Conservation (phyloP, 2,113 vertebrate genomes). For the Oreamnos americanus region DNA sequence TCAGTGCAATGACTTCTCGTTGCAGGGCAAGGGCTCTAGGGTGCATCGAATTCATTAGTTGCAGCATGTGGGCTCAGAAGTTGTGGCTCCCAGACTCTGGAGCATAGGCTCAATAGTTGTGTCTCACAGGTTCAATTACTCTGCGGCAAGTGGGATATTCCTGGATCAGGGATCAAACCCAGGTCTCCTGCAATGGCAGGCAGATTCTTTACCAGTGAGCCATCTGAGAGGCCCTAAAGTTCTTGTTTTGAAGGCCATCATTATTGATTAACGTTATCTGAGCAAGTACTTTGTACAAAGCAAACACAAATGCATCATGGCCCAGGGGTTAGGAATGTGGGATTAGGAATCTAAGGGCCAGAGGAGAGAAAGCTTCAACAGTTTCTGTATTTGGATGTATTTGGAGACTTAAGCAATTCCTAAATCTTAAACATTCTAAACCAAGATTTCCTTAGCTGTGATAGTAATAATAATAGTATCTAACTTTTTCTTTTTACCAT, state of each 20-base stretch:
- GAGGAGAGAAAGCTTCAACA: neutral
- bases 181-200: neutral
- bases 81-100: neutral
- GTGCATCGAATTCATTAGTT: neutral
- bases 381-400: neutral
- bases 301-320: neutral
- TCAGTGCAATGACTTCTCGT: neutral
- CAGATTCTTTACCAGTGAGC: neutral
- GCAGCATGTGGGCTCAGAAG: neutral
- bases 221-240: neutral
- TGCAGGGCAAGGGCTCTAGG: neutral
- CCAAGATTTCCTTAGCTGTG: neutral
- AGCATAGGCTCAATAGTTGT: neutral
- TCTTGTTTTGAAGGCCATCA: neutral
- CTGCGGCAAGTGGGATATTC: neutral
- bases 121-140: neutral
- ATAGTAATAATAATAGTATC: neutral
- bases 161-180: neutral
- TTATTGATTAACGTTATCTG: neutral
- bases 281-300: neutral
- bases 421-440: neutral
- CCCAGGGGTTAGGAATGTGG: neutral
- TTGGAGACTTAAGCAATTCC: neutral
- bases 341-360: neutral
- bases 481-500: neutral